phyloP scores from a whole-genome alignment of 2,888 invertebrate genomes.

The Philonicus albiceps region DNA sequence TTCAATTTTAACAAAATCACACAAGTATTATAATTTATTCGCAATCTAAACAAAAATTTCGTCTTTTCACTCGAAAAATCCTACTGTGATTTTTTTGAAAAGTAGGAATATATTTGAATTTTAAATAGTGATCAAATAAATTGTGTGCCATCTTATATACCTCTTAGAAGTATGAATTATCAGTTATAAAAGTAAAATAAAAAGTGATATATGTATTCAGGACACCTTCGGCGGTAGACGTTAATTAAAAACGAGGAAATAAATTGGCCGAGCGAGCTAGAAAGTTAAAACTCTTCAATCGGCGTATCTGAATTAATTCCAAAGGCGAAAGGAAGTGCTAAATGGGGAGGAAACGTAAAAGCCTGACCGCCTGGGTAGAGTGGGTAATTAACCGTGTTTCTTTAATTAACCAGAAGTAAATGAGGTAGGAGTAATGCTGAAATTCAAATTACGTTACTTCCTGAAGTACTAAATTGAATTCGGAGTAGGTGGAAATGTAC shows the following conservation, averaged over 20 bases:
- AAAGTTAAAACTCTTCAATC: neutral
- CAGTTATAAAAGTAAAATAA: neutral
- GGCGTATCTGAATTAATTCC: neutral
- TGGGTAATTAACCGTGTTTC: neutral
- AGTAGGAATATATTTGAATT: neutral
- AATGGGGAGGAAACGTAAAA: neutral
- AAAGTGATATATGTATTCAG: neutral
- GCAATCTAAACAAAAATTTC: neutral
- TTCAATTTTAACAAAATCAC: too few species aligned
- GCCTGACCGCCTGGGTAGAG: neutral
- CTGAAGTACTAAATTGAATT: neutral
- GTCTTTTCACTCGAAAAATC: neutral
- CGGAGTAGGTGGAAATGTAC: neutral
- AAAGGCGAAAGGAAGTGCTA: neutral
- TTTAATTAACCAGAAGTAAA: neutral
- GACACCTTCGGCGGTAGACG: neutral
- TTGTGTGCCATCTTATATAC: neutral
- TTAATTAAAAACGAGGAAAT: neutral
- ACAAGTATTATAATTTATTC: neutral
- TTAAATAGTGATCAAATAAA: neutral
- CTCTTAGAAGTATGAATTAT: neutral
- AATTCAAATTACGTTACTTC: neutral
- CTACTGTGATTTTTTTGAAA: too few species aligned
- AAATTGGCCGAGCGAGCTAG: too few species aligned
- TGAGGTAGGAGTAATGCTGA: neutral